Base-by-base conservation (phyloP, 2,797 vertebrate species). In the Scolopax bukidnonensis region DNA sequence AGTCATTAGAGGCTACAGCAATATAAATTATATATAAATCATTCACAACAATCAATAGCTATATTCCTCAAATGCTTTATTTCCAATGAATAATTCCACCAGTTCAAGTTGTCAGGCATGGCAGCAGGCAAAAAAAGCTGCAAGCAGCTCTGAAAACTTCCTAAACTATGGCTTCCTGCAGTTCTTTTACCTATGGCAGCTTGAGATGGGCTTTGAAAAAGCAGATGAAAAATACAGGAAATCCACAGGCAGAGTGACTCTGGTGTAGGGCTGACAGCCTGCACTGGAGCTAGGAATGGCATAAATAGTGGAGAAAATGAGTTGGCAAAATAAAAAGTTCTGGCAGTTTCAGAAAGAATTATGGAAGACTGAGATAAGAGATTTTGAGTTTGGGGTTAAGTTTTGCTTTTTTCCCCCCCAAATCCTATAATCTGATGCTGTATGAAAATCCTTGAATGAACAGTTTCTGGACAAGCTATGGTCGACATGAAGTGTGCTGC, bases 41-140 rank as follows among this genome's bases (percentile, higher is more conserved):
- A 85, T 33, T 84, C 18, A 11, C 12, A 56, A 47, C 43, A 50
- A 86, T 95, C 77, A 63, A 74, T 77, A 83, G 18, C 33, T 83
- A 11, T 33, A 30, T n/a, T 77, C 81, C 33, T 92, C 67, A 50
- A 64, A 68, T 24, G 59, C 33, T 94, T 82, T 59, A 12, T 54
- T 95, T 78, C 69, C 86, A 92, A 19, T 30, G 84, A 89, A 84
- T 82, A 84, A 84, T 80, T 86, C 70, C 71, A 56, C 24, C 78
- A 74, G 71, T 79, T 82, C 70, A 48, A 77, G 63, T 30, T 89
- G 43, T 45, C 77, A 92, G 88, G n/a, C 28, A 53, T 2, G 54
- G 77, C 59, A 95, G 60, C 43, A 45, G 64, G 60, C 12, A 43
- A 92, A 84, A 94, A 76, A n/a, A 70, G 19, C 80, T 70, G 43